phyloP scores from a whole-genome alignment of 2,113 vertebrate genomes.

The Nesospiza acunhae region DNA sequence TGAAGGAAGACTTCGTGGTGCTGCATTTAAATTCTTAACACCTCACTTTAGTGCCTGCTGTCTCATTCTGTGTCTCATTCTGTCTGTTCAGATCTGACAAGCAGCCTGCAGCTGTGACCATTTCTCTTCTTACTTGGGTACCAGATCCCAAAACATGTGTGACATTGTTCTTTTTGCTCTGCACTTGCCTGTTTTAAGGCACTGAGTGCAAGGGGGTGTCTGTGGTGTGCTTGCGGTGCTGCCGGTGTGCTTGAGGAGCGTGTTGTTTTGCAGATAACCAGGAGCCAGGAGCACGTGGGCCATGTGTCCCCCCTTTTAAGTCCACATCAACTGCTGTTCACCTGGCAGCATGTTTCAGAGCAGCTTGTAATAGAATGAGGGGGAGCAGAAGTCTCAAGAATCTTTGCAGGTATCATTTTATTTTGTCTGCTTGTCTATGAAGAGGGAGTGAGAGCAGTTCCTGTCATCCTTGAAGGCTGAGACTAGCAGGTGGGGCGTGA shows the following conservation, averaged over 20 bases:
- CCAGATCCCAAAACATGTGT: neutral
- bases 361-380: neutral
- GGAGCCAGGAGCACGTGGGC: accelerated
- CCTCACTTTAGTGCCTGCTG: neutral
- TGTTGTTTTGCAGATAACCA: accelerated
- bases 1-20: neutral
- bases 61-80: accelerated
- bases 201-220: accelerated
- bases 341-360: neutral
- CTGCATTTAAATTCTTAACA: neutral
- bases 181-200: neutral
- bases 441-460: neutral
- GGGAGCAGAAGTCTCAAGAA: neutral
- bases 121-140: neutral
- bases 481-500: neutral
- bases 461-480: neutral
- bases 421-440: neutral
- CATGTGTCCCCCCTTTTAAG: neutral
- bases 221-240: accelerated
- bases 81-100: neutral
- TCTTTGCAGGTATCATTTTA: neutral
- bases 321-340: neutral
- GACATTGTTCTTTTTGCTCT: neutral
- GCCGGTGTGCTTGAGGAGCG: accelerated
- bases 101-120: neutral